These are phyloP conservation scores for Seira musarum DNA, from an alignment of 2,888 invertebrate genomes.

Conservation along the genomic window DNA sequence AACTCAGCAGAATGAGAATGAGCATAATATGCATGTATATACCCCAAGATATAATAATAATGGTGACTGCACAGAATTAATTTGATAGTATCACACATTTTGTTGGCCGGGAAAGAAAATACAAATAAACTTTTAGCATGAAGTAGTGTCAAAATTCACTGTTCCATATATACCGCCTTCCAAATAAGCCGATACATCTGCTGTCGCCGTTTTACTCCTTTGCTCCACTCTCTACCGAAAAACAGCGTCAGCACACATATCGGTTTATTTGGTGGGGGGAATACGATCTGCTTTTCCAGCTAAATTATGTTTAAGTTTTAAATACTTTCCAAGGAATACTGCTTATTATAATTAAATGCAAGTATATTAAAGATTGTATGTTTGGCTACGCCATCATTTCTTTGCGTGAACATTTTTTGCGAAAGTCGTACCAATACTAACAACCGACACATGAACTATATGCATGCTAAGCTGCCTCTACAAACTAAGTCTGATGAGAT, in stretches of 20 bases:
- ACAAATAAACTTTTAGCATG: conserved; percentile 2
- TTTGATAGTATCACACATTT: conserved; percentile 36
- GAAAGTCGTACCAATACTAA: not conserved
- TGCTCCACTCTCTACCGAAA: not conserved
- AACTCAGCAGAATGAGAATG: not conserved
- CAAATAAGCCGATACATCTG: not conserved
- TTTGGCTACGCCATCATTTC: not conserved
- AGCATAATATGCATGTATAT: not conserved
- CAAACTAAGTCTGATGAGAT: not conserved
- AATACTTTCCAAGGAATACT: conserved; percentile 3
- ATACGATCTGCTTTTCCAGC: too few species aligned
- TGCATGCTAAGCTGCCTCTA: too few species aligned
- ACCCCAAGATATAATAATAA: not conserved
- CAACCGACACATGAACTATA: too few species aligned
- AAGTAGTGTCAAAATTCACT: not conserved
- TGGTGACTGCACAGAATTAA: not conserved
- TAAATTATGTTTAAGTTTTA: not conserved
- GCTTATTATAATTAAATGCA: not conserved
- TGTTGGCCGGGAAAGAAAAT: conserved; percentile 27
- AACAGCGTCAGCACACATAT: too few species aligned
- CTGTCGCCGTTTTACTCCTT: not conserved
- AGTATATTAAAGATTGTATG: not conserved
- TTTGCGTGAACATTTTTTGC: not conserved
- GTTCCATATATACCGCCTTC: not conserved
- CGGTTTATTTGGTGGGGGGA: too few species aligned